Conservation (phyloP, 2,797 vertebrate genomes). For the Falco cherrug region DNA sequence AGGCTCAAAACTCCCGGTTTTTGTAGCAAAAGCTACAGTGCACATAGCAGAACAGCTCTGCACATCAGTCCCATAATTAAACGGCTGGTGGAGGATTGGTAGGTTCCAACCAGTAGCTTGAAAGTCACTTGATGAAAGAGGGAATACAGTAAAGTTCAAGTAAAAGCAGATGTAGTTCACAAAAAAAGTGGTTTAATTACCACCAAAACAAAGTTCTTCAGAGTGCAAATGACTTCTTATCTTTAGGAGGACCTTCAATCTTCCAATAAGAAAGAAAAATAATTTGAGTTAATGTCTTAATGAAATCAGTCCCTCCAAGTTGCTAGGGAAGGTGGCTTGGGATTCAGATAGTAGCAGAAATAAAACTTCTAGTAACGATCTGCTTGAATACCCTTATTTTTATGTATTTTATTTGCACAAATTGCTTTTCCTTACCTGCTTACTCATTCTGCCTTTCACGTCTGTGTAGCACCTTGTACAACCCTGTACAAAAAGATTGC, state of each 20-base stretch:
- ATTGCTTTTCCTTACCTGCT: slow-evolving; percentile 47
- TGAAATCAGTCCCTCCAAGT: background rate
- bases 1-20: slow-evolving; percentile 28
- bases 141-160: slow-evolving; percentile 56
- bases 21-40: slow-evolving; percentile 11
- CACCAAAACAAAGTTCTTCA: slow-evolving; percentile 37
- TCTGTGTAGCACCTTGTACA: slow-evolving; percentile 29
- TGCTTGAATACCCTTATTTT: background rate
- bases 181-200: slow-evolving; percentile 71
- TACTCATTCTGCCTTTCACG: slow-evolving; percentile 37
- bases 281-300: background rate
- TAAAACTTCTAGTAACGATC: background rate
- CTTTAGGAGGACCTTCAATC: slow-evolving; percentile 39
- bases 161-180: slow-evolving; percentile 65
- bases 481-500: slow-evolving; percentile 29
- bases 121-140: slow-evolving; percentile 70
- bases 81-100: slow-evolving; percentile 58
- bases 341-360: background rate
- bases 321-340: background rate
- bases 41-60: slow-evolving; percentile 51
- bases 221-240: slow-evolving; percentile 43
- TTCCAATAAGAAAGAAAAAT: slow-evolving; percentile 13
- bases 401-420: slow-evolving; percentile 47
- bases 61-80: slow-evolving; percentile 3
- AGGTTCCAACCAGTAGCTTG: slow-evolving; percentile 60